Evolutionary conservation across 2,888 invertebrate genomes (phyloP).

Genomic region (Leucozona laternaria): DNA sequence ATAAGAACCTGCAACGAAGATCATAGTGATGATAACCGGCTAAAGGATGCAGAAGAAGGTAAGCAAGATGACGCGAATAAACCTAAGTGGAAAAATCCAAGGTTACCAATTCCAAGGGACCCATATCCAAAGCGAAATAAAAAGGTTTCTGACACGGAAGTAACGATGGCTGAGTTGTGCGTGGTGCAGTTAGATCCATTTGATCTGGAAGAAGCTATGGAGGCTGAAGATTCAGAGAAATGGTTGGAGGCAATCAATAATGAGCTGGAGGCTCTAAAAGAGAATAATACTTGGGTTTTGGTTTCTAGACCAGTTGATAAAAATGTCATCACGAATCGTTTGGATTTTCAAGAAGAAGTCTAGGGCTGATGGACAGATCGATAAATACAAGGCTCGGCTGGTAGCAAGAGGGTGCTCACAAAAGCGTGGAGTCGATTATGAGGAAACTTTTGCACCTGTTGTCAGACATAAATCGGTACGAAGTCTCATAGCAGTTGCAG

Average conservation of each 20-base stretch:
- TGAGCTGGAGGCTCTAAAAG: constrained; percentile 86
- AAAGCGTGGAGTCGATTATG: constrained; percentile 71
- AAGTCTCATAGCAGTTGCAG: constrained; percentile 63
- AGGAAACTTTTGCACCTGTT: no score
- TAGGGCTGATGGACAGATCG: not conserved
- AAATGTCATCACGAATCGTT: constrained; percentile 15
- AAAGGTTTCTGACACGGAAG: constrained; percentile 6
- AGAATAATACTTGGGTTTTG: constrained; percentile 50
- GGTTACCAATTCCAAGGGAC: constrained; percentile 36
- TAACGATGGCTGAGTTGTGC: constrained; percentile 31
- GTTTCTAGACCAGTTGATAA: constrained; percentile 26
- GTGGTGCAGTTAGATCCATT: constrained; percentile 43
- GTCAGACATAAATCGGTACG: constrained; percentile 43
- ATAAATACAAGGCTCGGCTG: constrained; percentile 65
- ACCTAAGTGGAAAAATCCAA: constrained; percentile 38
- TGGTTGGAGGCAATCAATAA: constrained; percentile 93
- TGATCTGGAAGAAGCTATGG: constrained; percentile 43
- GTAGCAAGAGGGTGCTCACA: constrained; percentile 71
- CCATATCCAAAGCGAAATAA: constrained; percentile 40
- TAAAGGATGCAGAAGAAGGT: not conserved
- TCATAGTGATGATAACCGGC: not conserved
- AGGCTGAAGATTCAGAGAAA: no score
- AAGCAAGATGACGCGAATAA: not conserved
- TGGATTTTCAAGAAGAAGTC: no score
- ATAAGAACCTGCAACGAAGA: not conserved